Percentiles rank a stretch among this genome's conserved stretches.
Conservation (phyloP, 2,888 invertebrate species). For the Synergus laeviventris region DNA sequence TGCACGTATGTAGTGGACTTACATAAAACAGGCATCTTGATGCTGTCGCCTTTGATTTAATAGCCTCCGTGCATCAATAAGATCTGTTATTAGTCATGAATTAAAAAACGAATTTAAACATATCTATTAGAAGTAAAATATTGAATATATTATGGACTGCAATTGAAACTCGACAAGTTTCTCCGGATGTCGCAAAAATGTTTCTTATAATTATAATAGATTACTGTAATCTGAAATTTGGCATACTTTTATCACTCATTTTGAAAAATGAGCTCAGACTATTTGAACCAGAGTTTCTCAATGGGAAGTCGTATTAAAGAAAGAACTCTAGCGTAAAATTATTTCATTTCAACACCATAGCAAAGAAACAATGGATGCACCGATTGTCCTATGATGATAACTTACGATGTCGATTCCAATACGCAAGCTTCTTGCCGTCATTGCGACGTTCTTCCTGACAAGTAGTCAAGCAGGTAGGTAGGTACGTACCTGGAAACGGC, state of each 20-base stretch:
- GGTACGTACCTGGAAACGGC: slow-evolving; percentile 69
- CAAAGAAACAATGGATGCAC: background rate
- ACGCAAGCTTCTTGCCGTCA: slow-evolving; percentile 40
- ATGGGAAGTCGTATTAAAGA: background rate
- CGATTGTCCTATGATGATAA: slow-evolving; percentile 10
- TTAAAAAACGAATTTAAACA: slow-evolving; percentile 17
- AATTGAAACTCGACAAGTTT: slow-evolving; percentile 32
- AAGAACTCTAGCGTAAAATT: slow-evolving; percentile 28
- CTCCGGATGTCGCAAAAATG: slow-evolving; percentile 22
- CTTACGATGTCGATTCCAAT: slow-evolving; percentile 43
- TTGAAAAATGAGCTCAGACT: background rate
- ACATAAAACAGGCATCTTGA: slow-evolving; percentile 6
- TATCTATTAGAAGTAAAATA: slow-evolving; percentile 17
- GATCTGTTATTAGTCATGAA: slow-evolving; percentile 10
- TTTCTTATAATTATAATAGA: background rate
- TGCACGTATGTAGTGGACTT: slow-evolving; percentile 50
- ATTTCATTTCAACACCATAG: slow-evolving; percentile 3
- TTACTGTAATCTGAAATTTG: background rate
- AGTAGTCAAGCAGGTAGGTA: slow-evolving; percentile 42
- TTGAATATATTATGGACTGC: slow-evolving; percentile 20
- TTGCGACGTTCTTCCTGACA: slow-evolving; percentile 44
- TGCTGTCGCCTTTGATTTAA: slow-evolving; percentile 4
- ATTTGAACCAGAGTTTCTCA: background rate
- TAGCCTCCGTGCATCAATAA: slow-evolving; percentile 7
- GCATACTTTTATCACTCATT: background rate